phyloP scores from a whole-genome alignment of 2,888 invertebrate species.

The Oligia strigilis region DNA sequence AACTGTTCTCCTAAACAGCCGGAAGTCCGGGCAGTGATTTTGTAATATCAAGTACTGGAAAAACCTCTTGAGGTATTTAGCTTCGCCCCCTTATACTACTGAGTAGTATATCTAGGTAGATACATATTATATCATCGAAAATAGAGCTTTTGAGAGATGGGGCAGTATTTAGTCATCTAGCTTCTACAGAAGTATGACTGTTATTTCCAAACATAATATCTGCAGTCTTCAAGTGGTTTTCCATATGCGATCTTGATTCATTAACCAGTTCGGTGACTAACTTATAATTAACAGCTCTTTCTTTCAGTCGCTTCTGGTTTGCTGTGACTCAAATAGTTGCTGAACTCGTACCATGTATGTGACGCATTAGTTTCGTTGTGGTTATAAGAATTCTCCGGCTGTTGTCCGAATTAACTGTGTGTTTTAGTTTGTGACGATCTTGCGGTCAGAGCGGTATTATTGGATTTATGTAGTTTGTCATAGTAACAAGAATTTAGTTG shows the following conservation, averaged over 20 bases:
- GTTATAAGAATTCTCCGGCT: constrained; percentile 35
- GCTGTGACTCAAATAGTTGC: constrained; percentile 55
- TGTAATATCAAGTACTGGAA: constrained; percentile 10
- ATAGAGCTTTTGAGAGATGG: not conserved
- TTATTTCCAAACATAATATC: constrained; percentile 4
- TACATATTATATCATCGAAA: not conserved
- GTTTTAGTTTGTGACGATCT: constrained; percentile 46
- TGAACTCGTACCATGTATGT: constrained; percentile 36
- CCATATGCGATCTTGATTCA: constrained; percentile 42
- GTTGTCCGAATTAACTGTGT: constrained; percentile 52
- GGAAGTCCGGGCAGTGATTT: constrained; percentile 11
- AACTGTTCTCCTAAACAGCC: constrained; percentile 2
- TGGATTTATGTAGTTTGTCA: constrained; percentile 8
- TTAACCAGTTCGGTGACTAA: constrained; percentile 45
- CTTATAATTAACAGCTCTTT: constrained; percentile 43
- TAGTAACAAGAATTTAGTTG: constrained; percentile 27
- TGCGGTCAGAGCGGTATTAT: constrained; percentile 45
- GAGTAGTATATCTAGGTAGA: not conserved
- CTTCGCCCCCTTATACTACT: not conserved
- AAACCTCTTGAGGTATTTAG: constrained; percentile 7
- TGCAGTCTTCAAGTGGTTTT: constrained; percentile 29
- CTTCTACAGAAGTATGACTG: constrained; percentile 11
- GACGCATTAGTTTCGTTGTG: constrained; percentile 53
- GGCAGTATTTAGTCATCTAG: constrained; percentile 10
- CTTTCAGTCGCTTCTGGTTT: constrained; percentile 43